phyloP scores from a whole-genome alignment of 1,140 invertebrate species.

The Heliconius nattereri region DNA sequence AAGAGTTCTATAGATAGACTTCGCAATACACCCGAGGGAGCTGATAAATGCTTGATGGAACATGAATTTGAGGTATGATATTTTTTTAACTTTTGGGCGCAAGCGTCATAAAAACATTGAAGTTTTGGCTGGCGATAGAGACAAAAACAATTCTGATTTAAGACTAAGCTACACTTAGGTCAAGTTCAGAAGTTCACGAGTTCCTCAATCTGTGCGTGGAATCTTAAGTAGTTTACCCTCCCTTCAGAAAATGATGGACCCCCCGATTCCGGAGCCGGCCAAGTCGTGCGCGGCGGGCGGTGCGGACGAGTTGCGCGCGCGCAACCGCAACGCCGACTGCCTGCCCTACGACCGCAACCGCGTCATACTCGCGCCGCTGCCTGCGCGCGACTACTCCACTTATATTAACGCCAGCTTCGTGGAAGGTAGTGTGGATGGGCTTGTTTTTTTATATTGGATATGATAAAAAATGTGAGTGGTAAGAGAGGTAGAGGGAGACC shows the following conservation, averaged over 20 bases:
- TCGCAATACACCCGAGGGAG: conserved; percentile 81
- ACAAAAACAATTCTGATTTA: too few species aligned
- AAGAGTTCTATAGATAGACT: conserved; percentile 87
- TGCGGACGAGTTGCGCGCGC: conserved; percentile 91
- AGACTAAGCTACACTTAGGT: too few species aligned
- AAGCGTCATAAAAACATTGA: too few species aligned
- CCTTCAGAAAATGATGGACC: conserved; percentile 87
- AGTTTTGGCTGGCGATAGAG: too few species aligned
- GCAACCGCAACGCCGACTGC: conserved; percentile 93
- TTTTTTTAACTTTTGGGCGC: too few species aligned
- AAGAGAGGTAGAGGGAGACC: too few species aligned
- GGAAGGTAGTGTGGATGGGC: conserved; percentile 83
- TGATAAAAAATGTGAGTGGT: too few species aligned
- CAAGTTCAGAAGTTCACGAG: too few species aligned
- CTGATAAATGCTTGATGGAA: conserved; percentile 86
- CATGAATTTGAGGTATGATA: conserved; percentile 89
- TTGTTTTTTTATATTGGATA: too few species aligned
- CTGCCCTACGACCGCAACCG: conserved; percentile 96
- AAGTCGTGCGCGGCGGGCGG: conserved; percentile 91
- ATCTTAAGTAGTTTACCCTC: too few species aligned
- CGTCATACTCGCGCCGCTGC: conserved; percentile 91
- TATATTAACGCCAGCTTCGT: conserved; percentile 99
- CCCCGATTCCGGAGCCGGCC: conserved; percentile 88
- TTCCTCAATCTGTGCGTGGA: too few species aligned
- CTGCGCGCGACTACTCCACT: conserved; percentile 93